phyloP scores from a whole-genome alignment of 2,797 vertebrate species.

The Poeciliopsis paucimaculata region DNA sequence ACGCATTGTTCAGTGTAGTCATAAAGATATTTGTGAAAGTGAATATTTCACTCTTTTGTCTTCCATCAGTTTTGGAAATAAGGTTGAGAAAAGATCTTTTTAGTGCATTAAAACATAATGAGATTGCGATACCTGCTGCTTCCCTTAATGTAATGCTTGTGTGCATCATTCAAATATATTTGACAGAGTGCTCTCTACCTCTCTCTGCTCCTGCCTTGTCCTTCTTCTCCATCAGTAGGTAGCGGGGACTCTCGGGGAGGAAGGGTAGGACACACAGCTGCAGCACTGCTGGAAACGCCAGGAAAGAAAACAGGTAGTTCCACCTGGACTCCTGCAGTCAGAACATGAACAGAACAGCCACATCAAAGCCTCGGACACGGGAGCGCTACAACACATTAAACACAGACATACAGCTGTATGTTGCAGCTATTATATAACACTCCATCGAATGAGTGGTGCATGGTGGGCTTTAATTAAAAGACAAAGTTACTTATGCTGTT shows the following conservation, averaged over 20 bases:
- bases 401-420: not conserved
- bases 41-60: not conserved
- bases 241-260: slow-evolving; percentile 92
- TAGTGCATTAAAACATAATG: not conserved
- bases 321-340: slow-evolving; percentile 85
- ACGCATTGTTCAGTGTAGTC: not conserved
- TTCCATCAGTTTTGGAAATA: not conserved
- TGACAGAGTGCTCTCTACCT: slow-evolving; percentile 79
- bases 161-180: not conserved
- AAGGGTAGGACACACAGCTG: slow-evolving; percentile 90
- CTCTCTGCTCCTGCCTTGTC: slow-evolving; percentile 82
- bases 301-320: slow-evolving; percentile 88
- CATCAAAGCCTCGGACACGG: slow-evolving; percentile 12
- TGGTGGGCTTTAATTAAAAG: not conserved
- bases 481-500: not conserved
- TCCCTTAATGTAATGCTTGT: no score
- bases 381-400: not conserved
- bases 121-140: no score
- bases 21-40: not conserved
- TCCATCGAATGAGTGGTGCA: not conserved
- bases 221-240: slow-evolving; percentile 89
- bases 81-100: not conserved
- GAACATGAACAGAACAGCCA: slow-evolving; percentile 25
- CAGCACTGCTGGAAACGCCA: slow-evolving; percentile 83
- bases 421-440: not conserved